Base-by-base conservation (phyloP, 1,140 invertebrate genomes). In the Drosophila subobscura region DNA sequence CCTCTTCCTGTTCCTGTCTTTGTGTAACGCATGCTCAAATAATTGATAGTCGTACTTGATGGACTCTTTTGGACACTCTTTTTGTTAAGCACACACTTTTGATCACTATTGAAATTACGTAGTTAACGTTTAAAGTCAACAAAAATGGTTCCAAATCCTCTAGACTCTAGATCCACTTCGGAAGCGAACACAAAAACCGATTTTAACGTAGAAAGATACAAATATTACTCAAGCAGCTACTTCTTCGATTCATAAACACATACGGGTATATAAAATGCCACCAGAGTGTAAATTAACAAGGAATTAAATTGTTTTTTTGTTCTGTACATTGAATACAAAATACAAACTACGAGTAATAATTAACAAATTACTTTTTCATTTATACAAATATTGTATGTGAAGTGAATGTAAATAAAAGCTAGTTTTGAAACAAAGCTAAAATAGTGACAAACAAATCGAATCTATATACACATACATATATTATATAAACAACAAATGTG, bases 381-480 rank as follows among this genome's bases (percentile, higher is more conserved):
- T 45, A 45, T 63, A 58, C 16, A 20, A 20, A 20, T 22, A 61
- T 73, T 37, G 33, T 37, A 37, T 37, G 33, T 27, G 5, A 27
- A 27, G 70, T 79, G 75, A 71, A 71, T 85, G 80, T 85, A 85
- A 85, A 85, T 85, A 85, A 68, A 83, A 44, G 4, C 20, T 50
- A 72, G 60, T 77, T 68, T 70, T 65, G 59, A 59, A 53, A 74
- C 33, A 60, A 79, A 84, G 47, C 53, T 52, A 60, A 80, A 56
- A 50, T 54, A 61, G 61, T 45, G 12, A 65, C 72, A 52, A 55
- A 56, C 0, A 46, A 58, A 47, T 63, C 33, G 49, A 54, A 56
- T 60, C 49, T 37, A 37, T 37, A 63, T 59, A 77, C 52, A 46
- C 54, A 71, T 47, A 68, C 40, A 78, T 72, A 73, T 66, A 84